phyloP scores from a whole-genome alignment of 2,113 vertebrate genomes.

The Boulengeromyrus knoepffleri region DNA sequence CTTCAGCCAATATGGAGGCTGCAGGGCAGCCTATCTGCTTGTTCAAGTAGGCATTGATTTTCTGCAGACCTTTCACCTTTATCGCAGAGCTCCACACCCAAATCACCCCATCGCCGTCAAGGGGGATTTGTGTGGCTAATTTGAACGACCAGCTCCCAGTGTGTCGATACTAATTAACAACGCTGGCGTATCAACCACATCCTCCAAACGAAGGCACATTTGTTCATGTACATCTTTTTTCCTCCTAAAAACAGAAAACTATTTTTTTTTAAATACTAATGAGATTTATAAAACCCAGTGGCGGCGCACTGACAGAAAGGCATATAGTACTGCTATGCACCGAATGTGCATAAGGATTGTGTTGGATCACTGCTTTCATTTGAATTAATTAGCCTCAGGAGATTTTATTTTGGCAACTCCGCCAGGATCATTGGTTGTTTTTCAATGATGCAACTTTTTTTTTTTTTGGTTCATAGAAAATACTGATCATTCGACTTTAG shows the following conservation, averaged over 20 bases:
- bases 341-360: neutral
- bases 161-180: constrained; percentile 49
- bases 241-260: neutral
- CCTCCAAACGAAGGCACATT: neutral
- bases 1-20: constrained; percentile 27
- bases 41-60: constrained; percentile 39
- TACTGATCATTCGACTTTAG: neutral
- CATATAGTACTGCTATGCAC: neutral
- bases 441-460: neutral
- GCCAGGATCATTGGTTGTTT: neutral
- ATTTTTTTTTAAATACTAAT: neutral
- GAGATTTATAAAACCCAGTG: neutral
- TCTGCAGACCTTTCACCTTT: constrained; percentile 42
- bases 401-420: neutral
- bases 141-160: constrained; percentile 32
- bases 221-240: neutral
- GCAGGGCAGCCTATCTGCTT: constrained; percentile 13
- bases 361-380: neutral
- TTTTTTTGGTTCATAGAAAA: neutral
- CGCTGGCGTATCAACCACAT: constrained; percentile 26
- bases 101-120: constrained; percentile 38
- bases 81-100: constrained; percentile 33
- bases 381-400: neutral
- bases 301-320: neutral
- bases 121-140: constrained; percentile 43